Base-by-base conservation (phyloP, 2,888 invertebrate genomes). In the Bimastos eiseni region DNA sequence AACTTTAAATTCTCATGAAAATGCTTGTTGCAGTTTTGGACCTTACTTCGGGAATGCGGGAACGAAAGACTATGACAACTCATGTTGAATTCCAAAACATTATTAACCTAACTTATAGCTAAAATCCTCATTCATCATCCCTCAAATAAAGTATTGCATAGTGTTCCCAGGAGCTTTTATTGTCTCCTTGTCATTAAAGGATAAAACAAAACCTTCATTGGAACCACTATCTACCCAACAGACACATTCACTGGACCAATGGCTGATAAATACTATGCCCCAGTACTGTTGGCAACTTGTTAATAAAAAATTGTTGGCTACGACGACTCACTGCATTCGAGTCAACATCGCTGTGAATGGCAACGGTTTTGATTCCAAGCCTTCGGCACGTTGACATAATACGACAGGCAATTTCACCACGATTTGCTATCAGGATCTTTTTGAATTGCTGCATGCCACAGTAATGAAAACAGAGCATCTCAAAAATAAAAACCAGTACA, bases 381-480 rank as follows among this genome's bases (percentile, higher is more conserved):
- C 96, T 95, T 92, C 95, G 95, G 83, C 96, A 96, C 5, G 97
- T 96, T 92, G 95, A 95, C 91, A 97, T 97, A 15, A 99, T 97
- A 91, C 99, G 96, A 94, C 99, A 99, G 91, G 99, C 99, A 94
- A 99, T 99, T 96, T 99, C 99, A 33, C 99, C 99, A 93, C 99
- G 96, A 95, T 99, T 99, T 0, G 99, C 99, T 92, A 99, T 98
- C 83, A 99, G 96, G 91, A 99, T 95, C 94, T 96, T 96, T 92
- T 96, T 95, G 93, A 95, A 95, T 92, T 93, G 93, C 95, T 95
- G 36, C 41, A 90, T 55, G 38, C 38, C 41, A 55, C 11, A 70
- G n/a, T 86, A 36, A 24, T 36, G 36, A 86, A n/a, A 34, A 84
- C 21, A 36, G 36, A 86, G 21, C 21, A 86, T 86, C 24, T 70